A percentile compares a stretch with the other conserved stretches of the same genome.
Evolutionary conservation across 2,797 vertebrate genomes (phyloP).

Genomic region (Sebastes goodei): DNA sequence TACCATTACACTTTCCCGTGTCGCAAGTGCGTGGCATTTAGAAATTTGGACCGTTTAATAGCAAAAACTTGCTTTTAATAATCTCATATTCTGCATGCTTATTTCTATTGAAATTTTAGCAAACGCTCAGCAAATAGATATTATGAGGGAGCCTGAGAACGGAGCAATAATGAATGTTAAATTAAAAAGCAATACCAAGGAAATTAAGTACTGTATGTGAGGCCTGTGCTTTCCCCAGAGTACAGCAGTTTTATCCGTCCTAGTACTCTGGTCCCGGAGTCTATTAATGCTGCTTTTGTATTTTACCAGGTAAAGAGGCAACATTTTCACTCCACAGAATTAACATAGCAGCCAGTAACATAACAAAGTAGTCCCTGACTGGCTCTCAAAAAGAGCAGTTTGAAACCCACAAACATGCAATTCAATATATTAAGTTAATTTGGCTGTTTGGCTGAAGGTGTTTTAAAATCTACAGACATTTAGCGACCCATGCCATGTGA

Average conservation of each 20-base stretch:
- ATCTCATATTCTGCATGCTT: neutral
- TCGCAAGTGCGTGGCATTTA: neutral
- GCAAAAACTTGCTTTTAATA: neutral
- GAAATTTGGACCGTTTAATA: neutral
- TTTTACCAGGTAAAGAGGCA: neutral
- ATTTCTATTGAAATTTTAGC: neutral
- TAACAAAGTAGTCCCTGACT: neutral
- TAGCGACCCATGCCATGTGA: neutral
- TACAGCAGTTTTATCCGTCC: neutral
- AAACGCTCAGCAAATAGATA: constrained; percentile 2
- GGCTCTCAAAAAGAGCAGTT: neutral
- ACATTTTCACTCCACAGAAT: neutral
- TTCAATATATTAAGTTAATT: neutral
- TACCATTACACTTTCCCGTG: constrained; percentile 23
- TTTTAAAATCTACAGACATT: neutral
- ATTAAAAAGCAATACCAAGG: constrained; percentile 19
- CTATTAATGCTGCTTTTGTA: neutral
- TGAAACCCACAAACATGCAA: neutral
- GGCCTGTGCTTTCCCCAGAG: neutral
- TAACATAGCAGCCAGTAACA: neutral
- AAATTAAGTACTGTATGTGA: neutral
- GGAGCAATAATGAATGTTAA: neutral
- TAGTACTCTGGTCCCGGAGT: neutral
- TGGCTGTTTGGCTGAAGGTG: neutral
- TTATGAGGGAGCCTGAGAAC: constrained; percentile 14